Base-by-base conservation (phyloP, 2,888 invertebrate genomes). In the Hololepta plana region DNA sequence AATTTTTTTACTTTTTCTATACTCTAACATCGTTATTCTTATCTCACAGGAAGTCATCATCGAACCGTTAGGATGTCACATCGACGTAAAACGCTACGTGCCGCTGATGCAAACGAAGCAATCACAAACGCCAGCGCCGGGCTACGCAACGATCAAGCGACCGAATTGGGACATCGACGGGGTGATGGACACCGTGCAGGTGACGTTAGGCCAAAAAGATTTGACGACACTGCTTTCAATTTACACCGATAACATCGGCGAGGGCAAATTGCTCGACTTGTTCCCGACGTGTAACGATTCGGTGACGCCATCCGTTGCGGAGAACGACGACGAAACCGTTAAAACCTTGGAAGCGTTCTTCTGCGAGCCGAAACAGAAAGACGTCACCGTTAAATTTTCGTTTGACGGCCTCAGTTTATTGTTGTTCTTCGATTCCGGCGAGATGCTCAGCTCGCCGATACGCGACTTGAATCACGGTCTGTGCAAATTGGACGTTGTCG, bases 171-270 rank as follows among this genome's bases (percentile, higher is more conserved):
- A 76, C 30, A 62, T 79, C 0, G 67, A 68, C 38, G 69, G 75
- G 6, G 58, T 66, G 1, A 55, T 77, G 38, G 77, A 81, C 36
- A 55, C 59, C 2, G 60, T 80, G 2, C 50, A 64, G 34, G 53
- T 81, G 3, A 74, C 76, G 41, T 49, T 82, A 8, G 76, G 79
- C 0, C 79, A 79, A 51, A 66, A 68, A 44, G 82, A 84, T 48
- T 51, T 81, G 5, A 69, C 73, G 7, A 72, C 74, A 1, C 55
- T 77, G 25, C 56, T 79, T 15, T 67, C 72, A 1, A 72, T 81
- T 3, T 72, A 73, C 61, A 63, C 62, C 3, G 75, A 80, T 32
- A 81, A 81, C 44, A 53, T 75, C 20, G 66, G 67, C 24, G 67
- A 70, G 39, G 65, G 62, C 2, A 55, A 60, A 38, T 60, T 64